Evolutionary conservation across 2,113 vertebrate species (phyloP).

Genomic region (Anhinga rufa): DNA sequence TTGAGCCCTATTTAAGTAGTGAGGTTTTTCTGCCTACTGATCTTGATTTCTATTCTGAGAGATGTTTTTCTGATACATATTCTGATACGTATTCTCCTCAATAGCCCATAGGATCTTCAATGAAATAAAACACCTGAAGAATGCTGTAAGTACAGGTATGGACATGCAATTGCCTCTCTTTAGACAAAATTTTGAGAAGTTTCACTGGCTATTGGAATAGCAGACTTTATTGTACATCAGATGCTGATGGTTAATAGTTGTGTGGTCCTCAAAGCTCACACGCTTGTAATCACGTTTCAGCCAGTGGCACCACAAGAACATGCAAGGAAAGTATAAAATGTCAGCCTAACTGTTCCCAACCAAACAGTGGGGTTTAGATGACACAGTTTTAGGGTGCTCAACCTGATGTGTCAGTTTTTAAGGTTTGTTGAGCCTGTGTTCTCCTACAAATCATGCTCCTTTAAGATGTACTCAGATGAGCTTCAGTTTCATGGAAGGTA

Average conservation of each 20-base stretch:
- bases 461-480: not conserved
- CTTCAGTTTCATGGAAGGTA: not conserved
- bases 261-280: not conserved
- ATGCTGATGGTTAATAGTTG: not conserved
- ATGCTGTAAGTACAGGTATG: not conserved
- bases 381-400: not conserved
- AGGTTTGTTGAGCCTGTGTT: not conserved
- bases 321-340: not conserved
- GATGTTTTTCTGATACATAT: not conserved
- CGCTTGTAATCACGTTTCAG: not conserved
- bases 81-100: not conserved
- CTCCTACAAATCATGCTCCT: not conserved
- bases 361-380: not conserved
- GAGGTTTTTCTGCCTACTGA: not conserved
- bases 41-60: not conserved
- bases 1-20: not conserved
- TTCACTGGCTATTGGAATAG: not conserved
- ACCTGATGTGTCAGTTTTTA: not conserved
- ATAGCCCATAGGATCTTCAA: not conserved
- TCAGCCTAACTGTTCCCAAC: not conserved
- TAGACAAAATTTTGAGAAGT: not conserved
- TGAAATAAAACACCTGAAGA: not conserved
- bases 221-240: not conserved
- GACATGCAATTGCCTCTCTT: not conserved
- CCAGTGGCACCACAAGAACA: not conserved